A percentile compares a stretch with the other conserved stretches of the same genome.
These are phyloP conservation scores for Oncopodura yosiiana DNA, from an alignment of 1,140 invertebrate species.

Conservation along the genomic window DNA sequence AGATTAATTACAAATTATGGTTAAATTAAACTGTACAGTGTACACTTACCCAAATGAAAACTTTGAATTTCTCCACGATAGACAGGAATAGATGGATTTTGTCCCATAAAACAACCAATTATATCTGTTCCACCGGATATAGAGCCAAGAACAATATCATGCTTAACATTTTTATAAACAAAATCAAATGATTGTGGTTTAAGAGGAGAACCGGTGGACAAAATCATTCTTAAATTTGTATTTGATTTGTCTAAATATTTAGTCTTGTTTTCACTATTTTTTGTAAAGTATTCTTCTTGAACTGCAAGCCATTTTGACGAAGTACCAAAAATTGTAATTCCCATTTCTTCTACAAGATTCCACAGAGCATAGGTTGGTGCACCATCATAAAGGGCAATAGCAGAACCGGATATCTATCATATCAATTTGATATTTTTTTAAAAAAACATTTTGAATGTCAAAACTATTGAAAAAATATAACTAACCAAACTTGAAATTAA, in stretches of 20 bases:
- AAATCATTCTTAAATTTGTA: slow-evolving; percentile 44
- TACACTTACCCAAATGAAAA: slow-evolving; percentile 42
- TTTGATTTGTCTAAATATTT: slow-evolving; percentile 40
- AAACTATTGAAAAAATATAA: background rate
- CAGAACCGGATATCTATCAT: slow-evolving; percentile 51
- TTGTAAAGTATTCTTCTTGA: slow-evolving; percentile 40
- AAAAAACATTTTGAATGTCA: background rate
- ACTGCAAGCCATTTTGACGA: slow-evolving; percentile 51
- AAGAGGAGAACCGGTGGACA: slow-evolving; percentile 52
- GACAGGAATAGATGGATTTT: slow-evolving; percentile 46
- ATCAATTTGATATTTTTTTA: slow-evolving; percentile 1
- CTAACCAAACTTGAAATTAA: background rate
- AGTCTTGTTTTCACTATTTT: slow-evolving; percentile 9
- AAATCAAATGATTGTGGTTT: slow-evolving; percentile 48
- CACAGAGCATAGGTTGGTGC: slow-evolving; percentile 48
- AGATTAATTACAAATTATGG: no score
- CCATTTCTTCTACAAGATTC: slow-evolving; percentile 47
- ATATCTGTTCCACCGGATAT: slow-evolving; percentile 54
- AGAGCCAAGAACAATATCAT: slow-evolving; percentile 48
- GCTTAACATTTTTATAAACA: slow-evolving; percentile 49
- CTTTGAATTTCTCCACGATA: slow-evolving; percentile 50
- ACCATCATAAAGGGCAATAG: slow-evolving; percentile 53
- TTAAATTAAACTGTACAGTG: no score
- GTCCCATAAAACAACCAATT: slow-evolving; percentile 51
- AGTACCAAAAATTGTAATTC: slow-evolving; percentile 49